Evolutionary conservation across 2,797 vertebrate species (phyloP).

Genomic region (Uromys caudimaculatus): DNA sequence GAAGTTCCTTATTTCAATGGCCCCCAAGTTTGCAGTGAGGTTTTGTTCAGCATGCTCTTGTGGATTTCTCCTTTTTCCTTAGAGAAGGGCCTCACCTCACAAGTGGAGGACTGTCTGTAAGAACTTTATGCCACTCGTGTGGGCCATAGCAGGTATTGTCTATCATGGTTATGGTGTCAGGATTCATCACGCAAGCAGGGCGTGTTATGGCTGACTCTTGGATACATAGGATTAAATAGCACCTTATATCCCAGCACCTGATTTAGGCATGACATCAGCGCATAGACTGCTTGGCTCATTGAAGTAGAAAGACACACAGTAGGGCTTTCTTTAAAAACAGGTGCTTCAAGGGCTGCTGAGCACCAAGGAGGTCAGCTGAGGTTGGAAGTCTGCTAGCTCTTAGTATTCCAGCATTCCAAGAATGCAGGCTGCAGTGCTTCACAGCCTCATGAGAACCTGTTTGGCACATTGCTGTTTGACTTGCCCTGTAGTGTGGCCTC

Average conservation of each 20-base stretch:
- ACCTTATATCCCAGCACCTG: not conserved
- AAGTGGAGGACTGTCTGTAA: not conserved
- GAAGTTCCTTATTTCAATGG: not conserved
- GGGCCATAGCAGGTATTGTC: not conserved
- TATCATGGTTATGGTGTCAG: not conserved
- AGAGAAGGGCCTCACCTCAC: not conserved
- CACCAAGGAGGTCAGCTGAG: conserved; percentile 52
- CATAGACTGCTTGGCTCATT: not conserved
- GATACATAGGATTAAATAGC: not conserved
- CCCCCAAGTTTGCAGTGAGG: not conserved
- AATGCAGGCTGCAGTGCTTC: conserved; percentile 64
- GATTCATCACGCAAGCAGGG: not conserved
- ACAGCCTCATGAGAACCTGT: conserved; percentile 48
- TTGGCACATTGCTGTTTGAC: conserved; percentile 31
- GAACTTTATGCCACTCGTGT: not conserved
- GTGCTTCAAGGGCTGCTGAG: not conserved
- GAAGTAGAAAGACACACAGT: not conserved
- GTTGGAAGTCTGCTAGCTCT: conserved; percentile 47
- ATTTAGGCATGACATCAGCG: not conserved
- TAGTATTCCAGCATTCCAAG: conserved; percentile 55
- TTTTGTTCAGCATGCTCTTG: not conserved
- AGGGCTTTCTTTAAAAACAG: conserved; percentile 28
- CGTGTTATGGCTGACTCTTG: not conserved
- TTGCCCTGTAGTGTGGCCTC: conserved; percentile 70
- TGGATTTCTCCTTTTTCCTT: not conserved